Percentiles rank a stretch among this genome's conserved stretches.
Evolutionary conservation across 2,888 invertebrate species (phyloP).

Genomic region (Lamellibrachia columna): DNA sequence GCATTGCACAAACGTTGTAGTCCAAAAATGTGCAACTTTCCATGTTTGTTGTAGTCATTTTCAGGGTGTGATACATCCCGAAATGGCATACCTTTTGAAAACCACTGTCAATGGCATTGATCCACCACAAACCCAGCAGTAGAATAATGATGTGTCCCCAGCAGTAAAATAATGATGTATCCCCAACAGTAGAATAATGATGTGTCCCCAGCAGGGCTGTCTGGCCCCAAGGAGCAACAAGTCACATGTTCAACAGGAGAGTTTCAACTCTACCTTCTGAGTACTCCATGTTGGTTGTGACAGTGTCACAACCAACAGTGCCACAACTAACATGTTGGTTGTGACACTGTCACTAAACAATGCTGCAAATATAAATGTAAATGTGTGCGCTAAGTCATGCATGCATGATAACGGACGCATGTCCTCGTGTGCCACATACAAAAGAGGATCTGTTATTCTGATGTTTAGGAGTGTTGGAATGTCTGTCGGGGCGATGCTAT

Average conservation of each 20-base stretch:
- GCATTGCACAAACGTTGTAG: no score
- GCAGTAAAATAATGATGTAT: not conserved
- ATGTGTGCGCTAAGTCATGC: constrained; percentile 6
- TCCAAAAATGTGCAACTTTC: no score
- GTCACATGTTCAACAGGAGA: not conserved
- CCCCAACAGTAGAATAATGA: not conserved
- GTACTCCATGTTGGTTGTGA: not conserved
- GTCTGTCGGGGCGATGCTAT: constrained; percentile 17
- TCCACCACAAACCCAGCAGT: no score
- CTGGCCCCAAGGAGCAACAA: no score
- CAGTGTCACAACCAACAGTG: constrained; percentile 14
- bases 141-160: not conserved
- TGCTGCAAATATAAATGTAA: not conserved
- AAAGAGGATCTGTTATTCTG: not conserved
- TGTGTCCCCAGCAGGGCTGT: not conserved
- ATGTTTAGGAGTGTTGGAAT: constrained; percentile 8
- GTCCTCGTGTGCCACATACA: not conserved
- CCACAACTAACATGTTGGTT: not conserved
- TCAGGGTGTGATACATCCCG: no score
- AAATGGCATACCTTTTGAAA: no score
- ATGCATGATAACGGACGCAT: constrained; percentile 20
- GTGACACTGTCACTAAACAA: constrained; percentile 17
- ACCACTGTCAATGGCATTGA: no score
- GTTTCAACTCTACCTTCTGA: not conserved
- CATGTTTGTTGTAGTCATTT: no score